phyloP scores from a whole-genome alignment of 2,888 invertebrate species.

The Oxyteleia sp. region DNA sequence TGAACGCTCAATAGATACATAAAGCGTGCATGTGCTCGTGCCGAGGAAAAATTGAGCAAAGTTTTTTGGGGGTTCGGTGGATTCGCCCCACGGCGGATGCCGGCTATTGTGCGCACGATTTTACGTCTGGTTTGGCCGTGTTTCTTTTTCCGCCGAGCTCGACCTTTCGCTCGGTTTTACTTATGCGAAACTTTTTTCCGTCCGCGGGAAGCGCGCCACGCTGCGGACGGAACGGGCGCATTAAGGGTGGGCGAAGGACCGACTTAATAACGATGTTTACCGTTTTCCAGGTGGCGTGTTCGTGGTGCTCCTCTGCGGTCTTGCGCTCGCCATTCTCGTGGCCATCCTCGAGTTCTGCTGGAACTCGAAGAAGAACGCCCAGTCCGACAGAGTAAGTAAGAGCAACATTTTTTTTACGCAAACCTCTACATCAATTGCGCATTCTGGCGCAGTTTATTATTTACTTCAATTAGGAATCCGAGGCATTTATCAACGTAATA shows the following conservation, averaged over 20 bases:
- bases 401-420: conserved; percentile 11
- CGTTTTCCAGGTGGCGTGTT: too few relatives aligned
- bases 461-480: too few relatives aligned
- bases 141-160: conserved; percentile 68
- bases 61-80: conserved; percentile 40
- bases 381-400: conserved; percentile 90
- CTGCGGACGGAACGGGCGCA: conserved; percentile 29
- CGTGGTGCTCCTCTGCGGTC: too few relatives aligned
- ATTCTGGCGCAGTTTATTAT: neutral
- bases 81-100: conserved; percentile 72
- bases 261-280: conserved; percentile 54
- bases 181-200: conserved; percentile 63
- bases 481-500: too few relatives aligned
- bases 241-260: conserved; percentile 4
- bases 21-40: conserved; percentile 25
- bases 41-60: conserved; percentile 46
- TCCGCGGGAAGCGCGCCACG: conserved; percentile 33
- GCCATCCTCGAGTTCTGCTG: conserved; percentile 98
- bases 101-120: conserved; percentile 80
- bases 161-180: conserved; percentile 46
- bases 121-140: conserved; percentile 71
- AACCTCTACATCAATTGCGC: neutral
- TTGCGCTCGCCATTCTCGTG: conserved; percentile 96
- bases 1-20: conserved; percentile 38
- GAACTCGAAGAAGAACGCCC: conserved; percentile 96